Evolutionary conservation across 2,113 vertebrate species (phyloP).

Genomic region (Pelecanus crispus): DNA sequence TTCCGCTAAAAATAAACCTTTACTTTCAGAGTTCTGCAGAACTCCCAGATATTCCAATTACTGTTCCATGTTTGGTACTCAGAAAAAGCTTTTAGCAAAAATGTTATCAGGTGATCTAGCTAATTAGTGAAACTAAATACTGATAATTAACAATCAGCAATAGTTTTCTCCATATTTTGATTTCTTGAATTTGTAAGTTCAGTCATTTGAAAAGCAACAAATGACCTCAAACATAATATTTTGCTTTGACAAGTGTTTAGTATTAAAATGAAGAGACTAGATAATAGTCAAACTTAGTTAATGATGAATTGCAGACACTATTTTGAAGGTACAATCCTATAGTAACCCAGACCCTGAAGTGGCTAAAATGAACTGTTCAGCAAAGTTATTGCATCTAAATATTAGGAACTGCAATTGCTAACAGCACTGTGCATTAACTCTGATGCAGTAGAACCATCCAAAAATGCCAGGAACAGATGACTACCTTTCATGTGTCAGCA

Average conservation of each 20-base stretch:
- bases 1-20: constrained; percentile 38
- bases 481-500: not conserved
- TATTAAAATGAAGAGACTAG: not conserved
- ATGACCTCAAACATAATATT: not conserved
- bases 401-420: not conserved
- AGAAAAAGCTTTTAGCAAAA: not conserved
- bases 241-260: not conserved
- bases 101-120: not conserved
- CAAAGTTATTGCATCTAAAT: not conserved
- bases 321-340: not conserved
- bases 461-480: not conserved
- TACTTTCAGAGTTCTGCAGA: constrained; percentile 4
- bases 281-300: not conserved
- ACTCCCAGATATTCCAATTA: not conserved
- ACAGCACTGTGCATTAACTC: not conserved
- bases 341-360: not conserved
- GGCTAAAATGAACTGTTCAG: not conserved
- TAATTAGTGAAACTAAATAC: not conserved
- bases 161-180: not conserved
- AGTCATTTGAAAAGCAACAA: not conserved
- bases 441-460: not conserved
- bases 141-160: not conserved
- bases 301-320: not conserved
- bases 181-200: not conserved
- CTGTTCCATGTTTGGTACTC: not conserved